Evolutionary conservation across 1,140 invertebrate genomes (phyloP).

Genomic region (Gonioctena quinquepunctata): DNA sequence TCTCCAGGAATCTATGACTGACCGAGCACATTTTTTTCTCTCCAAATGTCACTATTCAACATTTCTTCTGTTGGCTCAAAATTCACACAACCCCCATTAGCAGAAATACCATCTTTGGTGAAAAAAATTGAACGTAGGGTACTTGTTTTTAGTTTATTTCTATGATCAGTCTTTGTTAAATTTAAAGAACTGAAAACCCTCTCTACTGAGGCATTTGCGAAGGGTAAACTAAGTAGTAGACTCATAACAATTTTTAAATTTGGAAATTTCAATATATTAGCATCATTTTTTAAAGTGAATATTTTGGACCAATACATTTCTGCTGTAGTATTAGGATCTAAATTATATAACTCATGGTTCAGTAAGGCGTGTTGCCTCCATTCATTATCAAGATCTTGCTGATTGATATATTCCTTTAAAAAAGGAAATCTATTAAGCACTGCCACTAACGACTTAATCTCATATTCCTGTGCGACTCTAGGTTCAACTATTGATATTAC

Average conservation of each 20-base stretch:
- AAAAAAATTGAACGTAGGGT: neutral
- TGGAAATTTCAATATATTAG: neutral
- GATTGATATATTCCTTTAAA: slow-evolving; percentile 3
- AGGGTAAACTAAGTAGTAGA: neutral
- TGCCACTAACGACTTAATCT: slow-evolving; percentile 9
- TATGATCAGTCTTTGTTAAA: neutral
- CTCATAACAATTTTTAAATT: slow-evolving; percentile 18
- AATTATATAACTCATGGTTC: slow-evolving; percentile 1
- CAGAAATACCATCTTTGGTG: neutral
- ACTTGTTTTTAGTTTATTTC: neutral
- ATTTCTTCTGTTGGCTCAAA: slow-evolving; percentile 1
- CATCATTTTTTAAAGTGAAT: slow-evolving; percentile 18
- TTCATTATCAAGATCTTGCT: slow-evolving; percentile 24
- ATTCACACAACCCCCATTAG: neutral
- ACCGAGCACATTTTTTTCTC: too few relatives aligned
- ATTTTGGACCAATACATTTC: slow-evolving; percentile 24
- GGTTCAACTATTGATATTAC: slow-evolving; percentile 23
- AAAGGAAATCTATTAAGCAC: slow-evolving; percentile 24
- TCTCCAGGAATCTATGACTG: too few relatives aligned
- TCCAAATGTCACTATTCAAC: neutral
- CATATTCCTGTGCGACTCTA: slow-evolving; percentile 10
- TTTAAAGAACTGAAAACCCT: neutral
- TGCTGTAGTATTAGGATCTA: slow-evolving; percentile 1
- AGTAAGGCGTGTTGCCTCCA: slow-evolving; percentile 30
- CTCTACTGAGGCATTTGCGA: neutral